These are phyloP conservation scores for Ypsolopha scabrella DNA, from an alignment of 2,888 invertebrate species.

Conservation along the genomic window DNA sequence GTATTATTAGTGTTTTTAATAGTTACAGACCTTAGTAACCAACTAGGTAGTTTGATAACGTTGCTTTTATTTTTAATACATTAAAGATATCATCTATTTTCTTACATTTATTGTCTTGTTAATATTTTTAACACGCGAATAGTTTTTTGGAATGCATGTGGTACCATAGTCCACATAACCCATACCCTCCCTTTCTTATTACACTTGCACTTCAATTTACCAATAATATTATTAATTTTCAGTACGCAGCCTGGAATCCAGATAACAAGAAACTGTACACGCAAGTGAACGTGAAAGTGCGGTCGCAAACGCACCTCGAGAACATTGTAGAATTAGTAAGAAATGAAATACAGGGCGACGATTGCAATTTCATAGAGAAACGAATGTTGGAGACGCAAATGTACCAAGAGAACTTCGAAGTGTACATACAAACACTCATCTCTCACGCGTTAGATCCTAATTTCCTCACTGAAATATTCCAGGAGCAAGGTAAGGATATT, in stretches of 20 bases:
- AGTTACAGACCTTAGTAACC: no score
- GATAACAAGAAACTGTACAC: slow-evolving; percentile 85
- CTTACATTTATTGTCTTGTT: no score
- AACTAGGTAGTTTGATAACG: no score
- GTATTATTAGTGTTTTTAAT: no score
- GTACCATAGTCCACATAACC: no score
- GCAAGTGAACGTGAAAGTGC: slow-evolving; percentile 81
- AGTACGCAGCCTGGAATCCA: slow-evolving; percentile 89
- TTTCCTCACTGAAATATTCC: slow-evolving; percentile 89
- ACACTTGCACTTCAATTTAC: no score
- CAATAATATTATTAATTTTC: slow-evolving; percentile 19
- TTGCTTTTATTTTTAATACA: no score
- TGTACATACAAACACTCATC: slow-evolving; percentile 91
- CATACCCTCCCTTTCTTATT: no score
- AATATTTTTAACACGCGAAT: no score
- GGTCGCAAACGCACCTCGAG: slow-evolving; percentile 81
- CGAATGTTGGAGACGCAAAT: slow-evolving; percentile 81
- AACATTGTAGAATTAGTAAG: slow-evolving; percentile 85
- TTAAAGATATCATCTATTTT: no score
- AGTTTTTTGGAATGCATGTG: no score
- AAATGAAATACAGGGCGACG: slow-evolving; percentile 77
- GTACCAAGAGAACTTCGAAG: slow-evolving; percentile 90
- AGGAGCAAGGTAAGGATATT: slow-evolving; percentile 80
- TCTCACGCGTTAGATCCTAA: slow-evolving; percentile 91
- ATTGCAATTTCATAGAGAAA: slow-evolving; percentile 79